Conservation (phyloP, 2,113 vertebrate species). For the Podarcis muralis region DNA sequence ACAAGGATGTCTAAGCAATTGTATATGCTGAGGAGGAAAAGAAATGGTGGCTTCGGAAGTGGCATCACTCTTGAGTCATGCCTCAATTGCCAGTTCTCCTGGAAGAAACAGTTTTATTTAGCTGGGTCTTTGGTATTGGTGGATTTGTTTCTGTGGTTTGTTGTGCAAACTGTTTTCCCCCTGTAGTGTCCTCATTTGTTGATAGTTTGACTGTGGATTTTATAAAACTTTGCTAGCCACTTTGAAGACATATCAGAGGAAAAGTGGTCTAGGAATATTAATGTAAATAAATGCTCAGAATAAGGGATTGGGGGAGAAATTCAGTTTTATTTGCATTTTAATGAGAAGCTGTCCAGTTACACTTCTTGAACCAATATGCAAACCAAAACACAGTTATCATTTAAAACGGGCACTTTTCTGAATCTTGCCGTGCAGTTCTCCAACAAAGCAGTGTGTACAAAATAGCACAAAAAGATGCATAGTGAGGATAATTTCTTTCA, state of each 20-base stretch:
- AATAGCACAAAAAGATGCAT: too few species aligned
- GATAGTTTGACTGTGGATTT: background rate
- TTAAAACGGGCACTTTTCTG: too few species aligned
- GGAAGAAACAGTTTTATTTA: background rate
- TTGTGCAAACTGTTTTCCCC: background rate
- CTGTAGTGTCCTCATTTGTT: background rate
- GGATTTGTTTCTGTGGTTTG: background rate
- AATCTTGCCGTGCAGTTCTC: too few species aligned
- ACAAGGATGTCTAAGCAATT: conserved; percentile 9
- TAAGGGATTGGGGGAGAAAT: too few species aligned
- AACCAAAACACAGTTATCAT: too few species aligned
- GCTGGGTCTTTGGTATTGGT: background rate
- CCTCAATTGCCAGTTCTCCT: background rate
- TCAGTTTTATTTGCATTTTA: too few species aligned
- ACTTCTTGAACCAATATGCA: too few species aligned
- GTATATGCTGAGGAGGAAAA: background rate
- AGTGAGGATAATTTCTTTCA: too few species aligned
- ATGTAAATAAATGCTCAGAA: background rate
- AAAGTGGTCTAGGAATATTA: background rate
- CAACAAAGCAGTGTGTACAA: too few species aligned
- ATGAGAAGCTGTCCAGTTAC: too few species aligned
- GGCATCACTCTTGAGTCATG: background rate
- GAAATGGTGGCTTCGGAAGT: background rate
- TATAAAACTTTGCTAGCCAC: background rate
- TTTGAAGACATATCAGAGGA: background rate